A percentile compares a stretch with the other conserved stretches of the same genome.
These are phyloP conservation scores for Amazonetta brasiliensis DNA, from an alignment of 2,797 vertebrate species.

Conservation along the genomic window DNA sequence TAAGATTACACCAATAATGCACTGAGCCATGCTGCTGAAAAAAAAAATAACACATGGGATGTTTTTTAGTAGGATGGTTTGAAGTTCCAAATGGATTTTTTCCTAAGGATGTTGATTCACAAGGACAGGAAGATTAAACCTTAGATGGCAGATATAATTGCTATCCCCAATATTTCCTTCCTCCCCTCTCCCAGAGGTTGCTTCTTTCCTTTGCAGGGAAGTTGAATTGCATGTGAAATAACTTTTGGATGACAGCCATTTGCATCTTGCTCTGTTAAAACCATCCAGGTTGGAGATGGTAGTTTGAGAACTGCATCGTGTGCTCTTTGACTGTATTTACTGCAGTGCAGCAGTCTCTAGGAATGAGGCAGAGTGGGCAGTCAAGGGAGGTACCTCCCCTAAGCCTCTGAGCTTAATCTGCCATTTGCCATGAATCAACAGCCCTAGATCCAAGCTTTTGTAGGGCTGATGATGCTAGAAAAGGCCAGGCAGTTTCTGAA, in stretches of 20 bases:
- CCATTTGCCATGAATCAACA: background rate
- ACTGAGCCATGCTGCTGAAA: background rate
- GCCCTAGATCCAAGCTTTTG: background rate
- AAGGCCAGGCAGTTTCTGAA: background rate
- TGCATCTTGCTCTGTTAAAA: background rate
- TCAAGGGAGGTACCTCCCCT: background rate
- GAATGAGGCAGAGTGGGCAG: accelerated
- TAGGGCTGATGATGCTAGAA: background rate
- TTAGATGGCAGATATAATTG: background rate
- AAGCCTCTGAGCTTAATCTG: background rate
- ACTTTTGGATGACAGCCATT: background rate
- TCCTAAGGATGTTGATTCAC: background rate
- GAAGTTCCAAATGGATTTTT: background rate
- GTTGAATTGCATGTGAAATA: background rate
- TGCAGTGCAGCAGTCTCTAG: background rate
- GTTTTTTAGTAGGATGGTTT: background rate
- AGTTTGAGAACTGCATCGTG: background rate
- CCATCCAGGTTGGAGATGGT: background rate
- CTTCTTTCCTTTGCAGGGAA: constrained; percentile 1
- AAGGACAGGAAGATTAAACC: background rate
- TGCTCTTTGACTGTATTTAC: background rate
- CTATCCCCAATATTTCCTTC: background rate
- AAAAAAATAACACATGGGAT: background rate
- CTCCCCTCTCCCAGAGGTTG: background rate
- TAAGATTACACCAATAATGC: background rate